phyloP scores from a whole-genome alignment of 2,113 vertebrate genomes.

The Sapajus apella region DNA sequence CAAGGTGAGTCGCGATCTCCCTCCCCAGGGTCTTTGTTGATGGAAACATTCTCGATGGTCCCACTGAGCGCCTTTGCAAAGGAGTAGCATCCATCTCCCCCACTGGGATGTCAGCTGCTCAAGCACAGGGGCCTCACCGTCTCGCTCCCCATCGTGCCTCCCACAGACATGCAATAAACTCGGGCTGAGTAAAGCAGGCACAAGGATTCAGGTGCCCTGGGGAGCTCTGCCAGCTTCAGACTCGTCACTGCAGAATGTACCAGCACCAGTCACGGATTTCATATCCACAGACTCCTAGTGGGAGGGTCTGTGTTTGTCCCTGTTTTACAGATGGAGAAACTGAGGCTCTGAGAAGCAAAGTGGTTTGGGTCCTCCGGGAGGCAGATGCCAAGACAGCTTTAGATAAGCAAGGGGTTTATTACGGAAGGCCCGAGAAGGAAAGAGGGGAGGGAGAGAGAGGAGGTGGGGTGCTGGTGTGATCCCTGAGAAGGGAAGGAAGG shows the following conservation, averaged over 20 bases:
- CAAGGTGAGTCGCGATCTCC: too few species aligned
- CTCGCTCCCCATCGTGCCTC: not conserved
- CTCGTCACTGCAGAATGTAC: not conserved
- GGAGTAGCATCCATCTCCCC: not conserved
- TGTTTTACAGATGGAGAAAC: not conserved
- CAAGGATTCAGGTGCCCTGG: not conserved
- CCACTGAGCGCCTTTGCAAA: not conserved
- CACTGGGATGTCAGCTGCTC: not conserved
- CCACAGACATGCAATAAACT: not conserved
- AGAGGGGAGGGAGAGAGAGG: not conserved
- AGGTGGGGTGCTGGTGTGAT: not conserved
- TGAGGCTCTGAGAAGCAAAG: not conserved
- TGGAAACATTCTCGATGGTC: not conserved
- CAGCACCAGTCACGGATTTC: not conserved
- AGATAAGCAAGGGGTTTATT: too few species aligned
- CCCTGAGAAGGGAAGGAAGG: not conserved
- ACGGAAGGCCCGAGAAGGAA: not conserved
- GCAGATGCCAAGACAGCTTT: not conserved
- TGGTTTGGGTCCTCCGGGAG: not conserved
- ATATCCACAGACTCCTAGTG: not conserved
- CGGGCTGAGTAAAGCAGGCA: not conserved
- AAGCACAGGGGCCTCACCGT: not conserved
- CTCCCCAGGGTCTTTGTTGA: not conserved
- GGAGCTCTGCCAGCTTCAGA: not conserved
- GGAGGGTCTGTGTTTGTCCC: not conserved